Evolutionary conservation across 2,113 vertebrate species (phyloP).

Genomic region (Laterallus jamaicensis): DNA sequence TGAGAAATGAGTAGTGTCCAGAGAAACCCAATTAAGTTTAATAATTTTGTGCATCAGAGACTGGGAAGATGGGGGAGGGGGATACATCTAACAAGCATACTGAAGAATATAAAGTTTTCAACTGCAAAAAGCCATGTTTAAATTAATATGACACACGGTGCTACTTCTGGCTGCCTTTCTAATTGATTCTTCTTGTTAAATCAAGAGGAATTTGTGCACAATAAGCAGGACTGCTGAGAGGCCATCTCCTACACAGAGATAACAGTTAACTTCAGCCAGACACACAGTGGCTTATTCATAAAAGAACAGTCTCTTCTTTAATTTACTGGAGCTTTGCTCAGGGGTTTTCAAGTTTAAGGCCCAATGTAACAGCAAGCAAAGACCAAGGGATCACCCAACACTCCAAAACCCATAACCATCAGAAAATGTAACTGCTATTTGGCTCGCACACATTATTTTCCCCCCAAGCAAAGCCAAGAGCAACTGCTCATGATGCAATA

Average conservation of each 20-base stretch:
- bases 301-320: background rate
- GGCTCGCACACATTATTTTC: background rate
- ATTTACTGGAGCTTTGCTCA: background rate
- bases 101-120: slow-evolving; percentile 58
- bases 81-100: background rate
- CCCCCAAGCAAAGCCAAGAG: background rate
- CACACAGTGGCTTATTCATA: background rate
- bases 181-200: slow-evolving; percentile 50
- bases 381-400: background rate
- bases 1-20: slow-evolving; percentile 69
- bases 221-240: background rate
- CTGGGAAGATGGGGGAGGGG: background rate
- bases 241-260: background rate
- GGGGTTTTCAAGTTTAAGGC: background rate
- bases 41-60: slow-evolving; percentile 56
- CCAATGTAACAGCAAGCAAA: background rate
- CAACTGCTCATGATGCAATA: background rate
- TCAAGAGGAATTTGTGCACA: background rate
- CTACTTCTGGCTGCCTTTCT: slow-evolving; percentile 36
- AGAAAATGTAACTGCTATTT: background rate
- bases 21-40: slow-evolving; percentile 65
- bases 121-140: background rate
- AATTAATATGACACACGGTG: slow-evolving; percentile 28
- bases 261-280: background rate
- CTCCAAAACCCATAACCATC: background rate